Conservation (phyloP, 2,113 vertebrate species). For the Percopsis transmontana region DNA sequence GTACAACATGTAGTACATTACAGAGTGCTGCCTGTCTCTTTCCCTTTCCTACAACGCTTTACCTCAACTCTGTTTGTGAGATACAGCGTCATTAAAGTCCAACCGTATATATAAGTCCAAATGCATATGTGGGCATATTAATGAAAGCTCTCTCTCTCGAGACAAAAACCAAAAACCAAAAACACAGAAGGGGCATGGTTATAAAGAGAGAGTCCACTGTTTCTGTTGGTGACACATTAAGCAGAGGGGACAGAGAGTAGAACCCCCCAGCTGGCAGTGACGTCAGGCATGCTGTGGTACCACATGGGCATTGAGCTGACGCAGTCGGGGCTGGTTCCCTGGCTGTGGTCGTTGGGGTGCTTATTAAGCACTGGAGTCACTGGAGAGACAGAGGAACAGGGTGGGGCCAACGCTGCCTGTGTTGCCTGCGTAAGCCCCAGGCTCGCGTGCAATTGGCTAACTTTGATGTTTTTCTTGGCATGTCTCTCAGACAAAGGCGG, state of each 20-base stretch:
- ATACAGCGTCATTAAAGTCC: constrained; percentile 21
- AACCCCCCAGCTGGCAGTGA: constrained; percentile 46
- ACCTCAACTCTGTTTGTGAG: neutral
- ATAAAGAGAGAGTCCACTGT: constrained; percentile 11
- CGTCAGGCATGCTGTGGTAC: constrained; percentile 55
- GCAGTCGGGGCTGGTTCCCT: constrained; percentile 40
- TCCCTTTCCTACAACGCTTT: constrained; percentile 35
- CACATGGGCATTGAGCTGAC: constrained; percentile 58
- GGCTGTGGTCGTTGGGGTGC: constrained; percentile 58
- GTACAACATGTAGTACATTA: constrained; percentile 29
- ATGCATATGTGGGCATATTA: constrained; percentile 20
- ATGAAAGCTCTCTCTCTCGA: constrained; percentile 31
- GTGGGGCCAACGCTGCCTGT: constrained; percentile 54
- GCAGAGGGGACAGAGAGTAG: constrained; percentile 13
- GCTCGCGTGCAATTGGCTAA: constrained; percentile 39
- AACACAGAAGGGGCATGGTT: neutral
- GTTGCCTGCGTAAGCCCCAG: constrained; percentile 18
- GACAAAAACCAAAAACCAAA: neutral
- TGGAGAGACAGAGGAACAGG: constrained; percentile 52
- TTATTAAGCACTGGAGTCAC: constrained; percentile 62
- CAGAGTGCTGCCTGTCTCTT: constrained; percentile 11
- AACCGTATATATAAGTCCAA: constrained; percentile 3
- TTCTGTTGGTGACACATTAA: constrained; percentile 40
- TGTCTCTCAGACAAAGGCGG: constrained; percentile 63
- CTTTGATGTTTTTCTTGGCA: constrained; percentile 68